Conservation (phyloP, 1,140 invertebrate species). For the Metopolophium dirhodum region DNA sequence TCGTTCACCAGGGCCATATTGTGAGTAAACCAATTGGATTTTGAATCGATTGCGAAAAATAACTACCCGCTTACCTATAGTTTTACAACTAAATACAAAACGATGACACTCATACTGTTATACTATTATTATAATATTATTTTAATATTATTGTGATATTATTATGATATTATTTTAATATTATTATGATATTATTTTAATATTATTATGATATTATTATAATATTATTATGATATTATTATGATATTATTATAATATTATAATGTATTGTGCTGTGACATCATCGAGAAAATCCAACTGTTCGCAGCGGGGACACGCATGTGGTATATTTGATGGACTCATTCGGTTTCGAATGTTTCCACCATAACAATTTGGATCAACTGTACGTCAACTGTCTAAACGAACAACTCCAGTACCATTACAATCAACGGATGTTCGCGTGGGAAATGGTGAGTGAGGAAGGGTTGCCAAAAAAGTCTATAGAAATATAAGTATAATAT, state of each 20-base stretch:
- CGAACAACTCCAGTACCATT: constrained; percentile 87
- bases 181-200: too few relatives aligned
- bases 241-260: too few relatives aligned
- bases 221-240: too few relatives aligned
- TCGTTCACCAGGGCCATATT: constrained; percentile 79
- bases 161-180: too few relatives aligned
- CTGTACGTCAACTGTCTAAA: constrained; percentile 87
- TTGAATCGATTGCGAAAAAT: not conserved
- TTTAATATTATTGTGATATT: too few relatives aligned
- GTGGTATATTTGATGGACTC: constrained; percentile 82
- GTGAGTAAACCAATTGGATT: constrained; percentile 68
- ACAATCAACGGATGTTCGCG: constrained; percentile 85
- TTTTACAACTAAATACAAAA: not conserved
- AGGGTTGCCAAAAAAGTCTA: too few relatives aligned
- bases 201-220: too few relatives aligned
- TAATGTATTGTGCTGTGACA: not conserved
- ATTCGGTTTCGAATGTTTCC: constrained; percentile 90
- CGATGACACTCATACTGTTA: not conserved
- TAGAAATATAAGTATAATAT: not conserved
- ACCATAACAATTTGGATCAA: constrained; percentile 85
- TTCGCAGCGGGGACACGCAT: constrained; percentile 79
- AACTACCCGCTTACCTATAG: not conserved
- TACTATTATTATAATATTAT: too few relatives aligned
- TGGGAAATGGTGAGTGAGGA: constrained; percentile 78
- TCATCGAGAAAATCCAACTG: not conserved